Percentiles rank a stretch among this genome's conserved stretches.
These are phyloP conservation scores for Mizuhopecten yessoensis DNA, from an alignment of 1,140 invertebrate genomes.

Conservation along the genomic window DNA sequence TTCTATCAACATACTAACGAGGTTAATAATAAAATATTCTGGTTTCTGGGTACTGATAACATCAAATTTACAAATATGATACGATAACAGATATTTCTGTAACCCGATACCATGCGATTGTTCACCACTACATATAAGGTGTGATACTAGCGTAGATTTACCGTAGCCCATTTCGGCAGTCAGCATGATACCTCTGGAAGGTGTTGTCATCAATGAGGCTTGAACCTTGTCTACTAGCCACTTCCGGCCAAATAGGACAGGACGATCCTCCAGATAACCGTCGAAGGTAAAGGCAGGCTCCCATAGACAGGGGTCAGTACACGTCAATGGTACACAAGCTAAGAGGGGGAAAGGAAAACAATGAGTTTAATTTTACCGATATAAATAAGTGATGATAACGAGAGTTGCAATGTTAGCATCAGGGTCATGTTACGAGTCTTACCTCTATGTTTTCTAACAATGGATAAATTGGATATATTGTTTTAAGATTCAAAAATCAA, in stretches of 20 bases:
- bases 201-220: background rate
- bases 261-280: background rate
- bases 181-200: constrained; percentile 6
- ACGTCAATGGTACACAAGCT: background rate
- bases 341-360: too few relatives aligned
- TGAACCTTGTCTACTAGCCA: constrained; percentile 27
- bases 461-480: too few relatives aligned
- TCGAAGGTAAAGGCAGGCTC: background rate
- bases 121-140: constrained; percentile 30
- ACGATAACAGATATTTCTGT: background rate
- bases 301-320: background rate
- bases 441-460: too few relatives aligned
- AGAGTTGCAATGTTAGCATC: too few relatives aligned
- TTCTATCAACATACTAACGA: constrained; percentile 19
- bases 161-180: constrained; percentile 50
- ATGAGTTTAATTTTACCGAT: too few relatives aligned
- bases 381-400: too few relatives aligned
- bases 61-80: constrained; percentile 48
- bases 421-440: too few relatives aligned
- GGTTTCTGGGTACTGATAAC: background rate
- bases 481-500: too few relatives aligned
- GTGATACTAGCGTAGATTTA: constrained; percentile 44
- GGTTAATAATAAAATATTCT: constrained; percentile 41
- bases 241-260: background rate
- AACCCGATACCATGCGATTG: background rate